These are phyloP conservation scores for Naja naja DNA, from an alignment of 2,113 vertebrate genomes.

Conservation along the genomic window DNA sequence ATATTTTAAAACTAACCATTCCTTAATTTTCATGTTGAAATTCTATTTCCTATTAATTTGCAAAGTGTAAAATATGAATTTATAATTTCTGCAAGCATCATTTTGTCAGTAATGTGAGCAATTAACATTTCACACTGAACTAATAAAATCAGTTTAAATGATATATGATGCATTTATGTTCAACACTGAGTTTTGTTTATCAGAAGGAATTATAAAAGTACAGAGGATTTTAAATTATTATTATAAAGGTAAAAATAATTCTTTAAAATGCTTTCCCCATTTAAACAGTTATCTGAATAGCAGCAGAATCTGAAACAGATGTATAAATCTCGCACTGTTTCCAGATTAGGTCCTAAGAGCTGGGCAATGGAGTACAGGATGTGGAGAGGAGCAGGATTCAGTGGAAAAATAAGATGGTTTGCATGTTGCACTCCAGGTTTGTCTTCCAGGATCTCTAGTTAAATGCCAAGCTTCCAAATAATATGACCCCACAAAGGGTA, in stretches of 20 bases:
- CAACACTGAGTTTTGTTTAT: slow-evolving; percentile 25
- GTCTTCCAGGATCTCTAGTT: neutral
- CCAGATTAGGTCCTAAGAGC: neutral
- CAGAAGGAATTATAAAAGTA: slow-evolving; percentile 10
- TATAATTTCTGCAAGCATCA: slow-evolving; percentile 38
- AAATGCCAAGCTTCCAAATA: no score
- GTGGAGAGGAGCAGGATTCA: neutral
- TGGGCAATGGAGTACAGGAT: neutral
- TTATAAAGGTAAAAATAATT: neutral
- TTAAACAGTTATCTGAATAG: neutral
- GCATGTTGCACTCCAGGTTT: neutral
- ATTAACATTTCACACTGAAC: slow-evolving; percentile 51
- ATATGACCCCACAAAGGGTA: no score
- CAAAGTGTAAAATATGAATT: slow-evolving; percentile 48
- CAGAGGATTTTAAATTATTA: neutral
- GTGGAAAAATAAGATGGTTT: neutral
- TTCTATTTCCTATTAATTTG: slow-evolving; percentile 29
- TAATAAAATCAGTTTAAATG: slow-evolving; percentile 43
- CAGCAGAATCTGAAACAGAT: neutral
- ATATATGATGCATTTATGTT: slow-evolving; percentile 35
- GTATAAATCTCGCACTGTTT: neutral
- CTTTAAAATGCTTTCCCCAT: neutral
- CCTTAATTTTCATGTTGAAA: slow-evolving; percentile 44
- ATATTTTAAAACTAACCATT: slow-evolving; percentile 32
- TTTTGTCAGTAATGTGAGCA: slow-evolving; percentile 40